Evolutionary conservation across 2,113 vertebrate genomes (phyloP).

Genomic region (Tor tambroides): DNA sequence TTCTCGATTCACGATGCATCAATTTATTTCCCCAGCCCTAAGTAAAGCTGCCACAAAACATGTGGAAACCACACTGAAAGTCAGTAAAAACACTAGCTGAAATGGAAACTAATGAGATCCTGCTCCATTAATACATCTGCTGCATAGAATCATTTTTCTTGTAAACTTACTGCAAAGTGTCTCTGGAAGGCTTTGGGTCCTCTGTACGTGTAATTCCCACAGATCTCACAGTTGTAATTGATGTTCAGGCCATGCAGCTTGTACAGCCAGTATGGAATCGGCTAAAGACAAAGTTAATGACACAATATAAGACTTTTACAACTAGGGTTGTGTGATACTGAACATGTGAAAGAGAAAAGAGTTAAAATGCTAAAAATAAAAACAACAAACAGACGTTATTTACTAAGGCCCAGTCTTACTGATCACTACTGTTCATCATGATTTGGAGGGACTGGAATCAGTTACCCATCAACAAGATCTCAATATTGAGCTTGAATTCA

Average conservation of each 20-base stretch:
- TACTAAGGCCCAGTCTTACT: neutral
- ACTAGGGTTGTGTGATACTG: neutral
- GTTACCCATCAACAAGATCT: neutral
- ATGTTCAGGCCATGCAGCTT: constrained; percentile 97
- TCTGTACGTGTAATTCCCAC: constrained; percentile 97
- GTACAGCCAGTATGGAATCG: constrained; percentile 97
- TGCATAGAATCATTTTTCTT: too few relatives aligned
- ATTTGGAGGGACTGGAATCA: neutral
- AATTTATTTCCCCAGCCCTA: too few relatives aligned
- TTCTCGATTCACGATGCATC: too few relatives aligned
- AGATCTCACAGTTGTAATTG: constrained; percentile 99
- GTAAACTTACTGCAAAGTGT: constrained; percentile 84
- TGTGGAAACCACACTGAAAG: neutral
- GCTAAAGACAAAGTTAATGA: constrained; percentile 72
- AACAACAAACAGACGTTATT: neutral
- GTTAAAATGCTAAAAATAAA: neutral
- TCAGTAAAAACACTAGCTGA: neutral
- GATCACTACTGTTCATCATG: neutral
- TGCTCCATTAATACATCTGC: neutral
- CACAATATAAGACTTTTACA: neutral
- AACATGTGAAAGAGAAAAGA: neutral
- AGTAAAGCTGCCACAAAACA: too few relatives aligned
- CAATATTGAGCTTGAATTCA: neutral
- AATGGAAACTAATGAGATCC: neutral
- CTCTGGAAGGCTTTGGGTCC: constrained; percentile 98